Evolutionary conservation across 1,140 invertebrate genomes (phyloP), one percentile per base, ranked within the genome.

Genomic region (Condylostylus longicornis): DNA sequence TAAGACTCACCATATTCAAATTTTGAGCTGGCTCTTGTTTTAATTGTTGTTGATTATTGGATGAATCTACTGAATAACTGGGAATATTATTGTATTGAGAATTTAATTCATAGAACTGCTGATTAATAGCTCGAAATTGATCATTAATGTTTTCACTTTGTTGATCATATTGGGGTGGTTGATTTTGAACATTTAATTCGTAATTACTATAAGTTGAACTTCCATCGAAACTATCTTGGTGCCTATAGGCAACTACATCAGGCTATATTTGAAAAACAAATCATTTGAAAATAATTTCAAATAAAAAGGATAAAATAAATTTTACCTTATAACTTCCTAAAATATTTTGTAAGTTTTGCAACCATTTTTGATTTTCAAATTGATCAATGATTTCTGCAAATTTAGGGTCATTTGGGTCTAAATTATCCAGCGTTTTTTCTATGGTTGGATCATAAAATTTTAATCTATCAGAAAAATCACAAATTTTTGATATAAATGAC

Each of bases 381-480:
- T 50, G 42, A 29, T 51, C 38, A 38, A 43, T 55, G 27, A 29
- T 44, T 32, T 49, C 53, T 28, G 43, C 40, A 42, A 54, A 54
- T 25, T 40, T 41, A 35, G 52, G 51, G 35, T 44, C 51, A 27
- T 47, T 44, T 38, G 51, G 44, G 18, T 53, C 54, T 38, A 49
- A 51, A 14, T 53, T 53, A 19, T 57, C 55, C 20, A 42, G 44
- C 17, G 48, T 51, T 33, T 51, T 58, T 18, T 56, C 49, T 34
- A 67, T 50, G 18, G 63, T 57, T 18, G 82, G 82, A 67, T 93
- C 86, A 46, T 77, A 72, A 52, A 79, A 82, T 54, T 87, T 85
- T 29, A 93, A 67, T 40, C 74, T 62, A 47, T 52, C 57, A 13
- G 52, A 50, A 35, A 61, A 35, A 5, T 38, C 30, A 15, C 47